These are phyloP conservation scores for Trichogramma dendrolimi DNA, from an alignment of 2,888 invertebrate genomes.

Conservation along the genomic window DNA sequence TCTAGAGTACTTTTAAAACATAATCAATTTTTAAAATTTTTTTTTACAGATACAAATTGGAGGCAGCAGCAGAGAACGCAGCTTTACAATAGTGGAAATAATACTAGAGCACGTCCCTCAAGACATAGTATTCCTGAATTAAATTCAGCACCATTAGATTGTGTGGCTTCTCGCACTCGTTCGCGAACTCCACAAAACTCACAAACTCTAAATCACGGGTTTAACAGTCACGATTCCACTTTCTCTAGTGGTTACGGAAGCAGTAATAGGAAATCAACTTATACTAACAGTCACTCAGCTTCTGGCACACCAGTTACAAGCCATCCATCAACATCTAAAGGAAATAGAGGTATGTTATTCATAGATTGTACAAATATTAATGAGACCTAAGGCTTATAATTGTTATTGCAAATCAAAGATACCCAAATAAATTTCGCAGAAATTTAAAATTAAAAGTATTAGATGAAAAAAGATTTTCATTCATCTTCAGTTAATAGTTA, in stretches of 20 bases:
- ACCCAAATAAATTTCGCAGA: too few relatives aligned
- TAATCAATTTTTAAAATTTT: slow-evolving; percentile 6
- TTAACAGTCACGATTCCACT: slow-evolving; percentile 39
- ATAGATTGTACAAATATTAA: too few relatives aligned
- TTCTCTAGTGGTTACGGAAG: slow-evolving; percentile 36
- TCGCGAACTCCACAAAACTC: slow-evolving; percentile 47
- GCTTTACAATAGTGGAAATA: slow-evolving; percentile 38
- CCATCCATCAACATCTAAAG: slow-evolving; percentile 49
- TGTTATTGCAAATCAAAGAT: neutral
- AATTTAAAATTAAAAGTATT: slow-evolving; percentile 17
- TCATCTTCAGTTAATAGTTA: too few relatives aligned
- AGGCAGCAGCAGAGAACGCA: slow-evolving; percentile 45
- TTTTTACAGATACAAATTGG: slow-evolving; percentile 43
- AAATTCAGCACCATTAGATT: slow-evolving; percentile 45
- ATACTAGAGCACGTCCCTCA: slow-evolving; percentile 41
- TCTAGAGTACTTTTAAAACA: slow-evolving; percentile 7
- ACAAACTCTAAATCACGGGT: slow-evolving; percentile 38
- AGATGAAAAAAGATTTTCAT: slow-evolving; percentile 17
- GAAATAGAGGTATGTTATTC: slow-evolving; percentile 45
- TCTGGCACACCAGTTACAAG: slow-evolving; percentile 40
- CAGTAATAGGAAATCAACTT: slow-evolving; percentile 39
- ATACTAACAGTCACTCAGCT: slow-evolving; percentile 36
- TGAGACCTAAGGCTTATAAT: neutral
- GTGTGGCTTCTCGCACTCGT: slow-evolving; percentile 49
- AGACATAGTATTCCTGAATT: slow-evolving; percentile 42